phyloP scores from a whole-genome alignment of 1,140 invertebrate genomes.

The Oscheius sp. region DNA sequence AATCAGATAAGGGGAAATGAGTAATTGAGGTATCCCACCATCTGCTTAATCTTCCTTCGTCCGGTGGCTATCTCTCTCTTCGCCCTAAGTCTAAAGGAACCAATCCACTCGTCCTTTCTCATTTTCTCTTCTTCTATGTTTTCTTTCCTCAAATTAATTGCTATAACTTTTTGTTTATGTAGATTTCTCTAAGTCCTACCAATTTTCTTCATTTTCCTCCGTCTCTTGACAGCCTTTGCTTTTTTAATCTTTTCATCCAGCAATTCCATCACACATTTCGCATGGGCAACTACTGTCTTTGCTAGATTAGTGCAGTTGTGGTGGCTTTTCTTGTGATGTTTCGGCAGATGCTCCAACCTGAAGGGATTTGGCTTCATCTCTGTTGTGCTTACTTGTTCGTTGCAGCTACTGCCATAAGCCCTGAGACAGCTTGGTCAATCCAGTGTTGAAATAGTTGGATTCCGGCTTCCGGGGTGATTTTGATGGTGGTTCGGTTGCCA shows the following conservation, averaged over 20 bases:
- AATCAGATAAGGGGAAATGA: no score
- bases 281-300: slow-evolving; percentile 7
- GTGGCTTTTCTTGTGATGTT: background rate
- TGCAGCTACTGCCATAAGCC: slow-evolving; percentile 30
- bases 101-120: no score
- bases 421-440: slow-evolving; percentile 34
- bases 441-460: slow-evolving; percentile 29
- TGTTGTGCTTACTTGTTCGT: slow-evolving; percentile 12
- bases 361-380: no score
- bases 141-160: no score
- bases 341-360: slow-evolving; percentile 1
- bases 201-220: background rate
- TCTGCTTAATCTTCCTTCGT: background rate
- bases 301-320: slow-evolving; percentile 6
- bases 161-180: no score
- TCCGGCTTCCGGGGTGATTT: slow-evolving; percentile 16
- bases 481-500: background rate
- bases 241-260: background rate
- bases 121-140: no score
- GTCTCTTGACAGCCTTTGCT: background rate
- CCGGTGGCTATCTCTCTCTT: background rate
- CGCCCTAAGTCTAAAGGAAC: background rate
- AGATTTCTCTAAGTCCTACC: no score
- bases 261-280: slow-evolving; percentile 7
- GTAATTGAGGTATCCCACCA: background rate